Evolutionary conservation across 2,888 invertebrate genomes (phyloP).

Genomic region (Melikaiella ostensackeni): DNA sequence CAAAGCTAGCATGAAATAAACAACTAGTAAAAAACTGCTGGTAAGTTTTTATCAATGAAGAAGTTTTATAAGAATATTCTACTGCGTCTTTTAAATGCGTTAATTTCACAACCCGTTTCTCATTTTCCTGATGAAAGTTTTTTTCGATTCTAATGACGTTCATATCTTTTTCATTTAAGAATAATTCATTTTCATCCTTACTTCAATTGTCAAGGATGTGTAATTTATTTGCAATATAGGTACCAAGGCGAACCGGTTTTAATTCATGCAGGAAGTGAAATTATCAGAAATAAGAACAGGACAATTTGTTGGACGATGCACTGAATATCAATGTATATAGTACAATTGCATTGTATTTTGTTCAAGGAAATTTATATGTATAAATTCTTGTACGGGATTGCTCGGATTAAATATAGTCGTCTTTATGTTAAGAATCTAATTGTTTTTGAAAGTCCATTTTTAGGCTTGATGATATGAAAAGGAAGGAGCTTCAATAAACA

Average conservation of each 20-base stretch:
- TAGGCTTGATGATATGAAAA: neutral
- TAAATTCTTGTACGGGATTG: neutral
- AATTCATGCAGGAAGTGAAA: neutral
- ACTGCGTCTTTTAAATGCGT: neutral
- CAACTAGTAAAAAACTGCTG: too few species aligned
- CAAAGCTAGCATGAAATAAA: too few species aligned
- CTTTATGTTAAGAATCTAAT: neutral
- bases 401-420: neutral
- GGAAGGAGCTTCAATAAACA: neutral
- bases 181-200: neutral
- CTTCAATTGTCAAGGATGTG: neutral
- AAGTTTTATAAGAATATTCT: neutral
- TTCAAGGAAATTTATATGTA: neutral
- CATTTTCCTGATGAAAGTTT: slow-evolving; percentile 7
- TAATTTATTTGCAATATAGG: neutral
- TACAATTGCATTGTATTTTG: neutral
- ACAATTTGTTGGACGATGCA: neutral
- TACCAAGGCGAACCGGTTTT: slow-evolving; percentile 15
- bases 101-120: neutral
- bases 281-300: neutral
- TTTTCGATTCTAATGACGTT: neutral
- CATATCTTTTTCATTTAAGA: neutral
- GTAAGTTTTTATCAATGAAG: neutral
- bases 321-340: neutral
- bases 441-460: neutral